Percentiles rank a stretch among this genome's conserved stretches.
These are phyloP conservation scores for Plotosus lineatus DNA, from an alignment of 2,113 vertebrate genomes.

Conservation along the genomic window DNA sequence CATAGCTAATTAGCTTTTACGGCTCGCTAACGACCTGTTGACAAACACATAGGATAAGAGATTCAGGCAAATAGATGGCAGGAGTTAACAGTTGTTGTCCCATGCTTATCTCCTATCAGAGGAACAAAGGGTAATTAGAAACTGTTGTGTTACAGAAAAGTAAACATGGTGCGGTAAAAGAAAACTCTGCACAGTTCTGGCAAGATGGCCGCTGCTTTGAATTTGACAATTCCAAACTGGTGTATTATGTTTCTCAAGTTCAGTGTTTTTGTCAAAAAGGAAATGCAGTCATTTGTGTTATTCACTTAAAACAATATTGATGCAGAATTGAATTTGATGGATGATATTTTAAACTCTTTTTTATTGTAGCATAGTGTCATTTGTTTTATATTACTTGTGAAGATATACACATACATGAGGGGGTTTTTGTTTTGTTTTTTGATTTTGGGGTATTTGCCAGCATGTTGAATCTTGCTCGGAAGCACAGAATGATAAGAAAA, in stretches of 20 bases:
- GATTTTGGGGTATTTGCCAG: not conserved
- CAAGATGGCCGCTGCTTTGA: not conserved
- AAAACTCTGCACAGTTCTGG: constrained; percentile 11
- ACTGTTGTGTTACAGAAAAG: constrained; percentile 62
- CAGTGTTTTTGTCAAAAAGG: not conserved
- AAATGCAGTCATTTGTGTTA: not conserved
- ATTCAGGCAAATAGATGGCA: constrained; percentile 63
- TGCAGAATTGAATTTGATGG: not conserved
- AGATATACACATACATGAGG: not conserved
- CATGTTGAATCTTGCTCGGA: not conserved
- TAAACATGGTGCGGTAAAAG: constrained; percentile 61
- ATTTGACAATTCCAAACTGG: not conserved
- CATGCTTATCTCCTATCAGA: constrained; percentile 65
- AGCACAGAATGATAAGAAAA: not conserved
- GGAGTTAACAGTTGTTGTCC: constrained; percentile 58
- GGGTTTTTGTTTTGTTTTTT: not conserved
- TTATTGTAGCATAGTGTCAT: not conserved
- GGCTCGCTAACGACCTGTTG: constrained; percentile 73
- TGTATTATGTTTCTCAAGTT: not conserved
- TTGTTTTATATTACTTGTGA: not conserved
- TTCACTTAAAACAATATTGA: not conserved
- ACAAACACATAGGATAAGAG: constrained; percentile 72
- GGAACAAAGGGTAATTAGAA: constrained; percentile 69
- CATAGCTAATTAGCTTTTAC: constrained; percentile 71
- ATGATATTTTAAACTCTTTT: not conserved